Evolutionary conservation across 2,888 invertebrate species (phyloP), one percentile per base, ranked within the genome.

Genomic region (Eutolmus rufibarbis): DNA sequence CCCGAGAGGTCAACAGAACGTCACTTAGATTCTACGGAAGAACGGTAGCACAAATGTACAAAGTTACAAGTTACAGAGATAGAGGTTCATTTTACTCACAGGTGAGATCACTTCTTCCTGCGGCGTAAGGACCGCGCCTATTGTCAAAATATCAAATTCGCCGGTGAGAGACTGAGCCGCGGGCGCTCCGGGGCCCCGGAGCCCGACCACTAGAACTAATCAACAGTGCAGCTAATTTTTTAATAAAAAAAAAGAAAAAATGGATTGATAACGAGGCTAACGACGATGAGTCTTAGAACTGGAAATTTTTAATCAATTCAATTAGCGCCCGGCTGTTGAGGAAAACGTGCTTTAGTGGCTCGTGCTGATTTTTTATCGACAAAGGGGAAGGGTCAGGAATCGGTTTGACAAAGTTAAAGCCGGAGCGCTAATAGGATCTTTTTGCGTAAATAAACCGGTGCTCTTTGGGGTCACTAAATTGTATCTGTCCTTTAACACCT

Each of bases 111-210:
- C 43, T 43, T 78, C 43, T 43, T 78, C 43, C 37, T 43, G 46
- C 78, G 43, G 23, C 37, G 1, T 78, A 1, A 66, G 28, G 66
- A 66, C 28, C 66, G 66, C 56, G 56, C 28, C 66, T 66, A 78
- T 78, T 78, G 78, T 78, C 78, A 78, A 78, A 78, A 43, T 78
- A 78, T 78, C 43, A 78, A 78, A 43, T 78, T 43, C 77, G 34
- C 43, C 43, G 78, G 78, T 19, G 23, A 78, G 23, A 19, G 37
- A 77, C 19, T 40, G 78, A 40, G 43, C 43, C 12, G 23, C 43
- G 19, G 23, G 40, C 37, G 78, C 78, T n/a, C 34, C n/a, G 28
- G 43, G 16, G 14, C 16, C n/a, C 31, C n/a, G 14, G 40, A 37
- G 23, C 23, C 37, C 46, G 78, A 14, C 78, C 31, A 37, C 74